Percentiles rank a stretch among this genome's conserved stretches.
Conservation (phyloP, 2,888 invertebrate genomes). For the Noctua comes region DNA sequence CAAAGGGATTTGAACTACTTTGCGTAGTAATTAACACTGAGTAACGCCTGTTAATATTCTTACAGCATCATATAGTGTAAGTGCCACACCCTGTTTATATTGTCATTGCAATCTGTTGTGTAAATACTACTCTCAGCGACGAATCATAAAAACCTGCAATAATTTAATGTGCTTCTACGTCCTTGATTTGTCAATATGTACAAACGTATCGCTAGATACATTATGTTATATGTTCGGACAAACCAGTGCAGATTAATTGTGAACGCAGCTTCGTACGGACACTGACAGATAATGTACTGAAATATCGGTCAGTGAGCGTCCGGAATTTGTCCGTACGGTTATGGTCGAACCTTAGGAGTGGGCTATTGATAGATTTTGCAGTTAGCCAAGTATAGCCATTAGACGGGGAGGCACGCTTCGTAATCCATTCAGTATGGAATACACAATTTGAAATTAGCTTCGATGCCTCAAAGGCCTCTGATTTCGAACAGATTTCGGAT, state of each 20-base stretch:
- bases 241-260: neutral
- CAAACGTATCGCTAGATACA: neutral
- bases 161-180: neutral
- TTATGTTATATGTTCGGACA: neutral
- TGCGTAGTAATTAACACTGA: neutral
- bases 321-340: neutral
- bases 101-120: constrained; percentile 5
- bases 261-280: neutral
- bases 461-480: neutral
- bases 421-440: neutral
- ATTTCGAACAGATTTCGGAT: constrained; percentile 6
- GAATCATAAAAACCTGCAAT: neutral
- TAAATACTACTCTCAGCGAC: neutral
- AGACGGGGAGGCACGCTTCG: neutral
- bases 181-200: neutral
- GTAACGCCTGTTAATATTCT: neutral
- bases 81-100: neutral
- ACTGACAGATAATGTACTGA: neutral
- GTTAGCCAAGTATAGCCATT: neutral
- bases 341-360: neutral
- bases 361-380: neutral
- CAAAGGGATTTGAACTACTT: neutral
- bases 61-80: constrained; percentile 4
- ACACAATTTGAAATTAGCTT: constrained; percentile 32
- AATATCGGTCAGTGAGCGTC: neutral